A percentile compares a stretch with the other conserved stretches of the same genome.
Conservation (phyloP, 2,113 vertebrate genomes). For the Poeciliopsis retropinna region DNA sequence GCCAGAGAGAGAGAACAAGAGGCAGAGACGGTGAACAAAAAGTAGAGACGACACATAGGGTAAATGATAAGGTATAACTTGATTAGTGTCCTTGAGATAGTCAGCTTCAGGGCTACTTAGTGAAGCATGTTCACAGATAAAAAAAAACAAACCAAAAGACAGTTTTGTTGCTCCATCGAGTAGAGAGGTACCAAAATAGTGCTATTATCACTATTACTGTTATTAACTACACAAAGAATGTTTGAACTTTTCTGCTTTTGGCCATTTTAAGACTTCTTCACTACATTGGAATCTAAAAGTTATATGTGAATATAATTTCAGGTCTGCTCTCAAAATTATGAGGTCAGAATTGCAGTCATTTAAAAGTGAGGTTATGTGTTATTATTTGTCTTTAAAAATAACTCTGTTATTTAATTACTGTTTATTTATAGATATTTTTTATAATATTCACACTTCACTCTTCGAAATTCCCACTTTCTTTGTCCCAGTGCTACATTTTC, state of each 20-base stretch:
- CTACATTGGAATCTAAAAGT: slow-evolving; percentile 22
- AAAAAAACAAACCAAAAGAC: slow-evolving; percentile 27
- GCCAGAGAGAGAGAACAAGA: slow-evolving; percentile 44
- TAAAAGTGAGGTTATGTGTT: slow-evolving; percentile 54
- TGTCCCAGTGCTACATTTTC: background rate
- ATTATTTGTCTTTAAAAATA: slow-evolving; percentile 60
- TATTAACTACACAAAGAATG: background rate
- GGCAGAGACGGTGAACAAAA: slow-evolving; percentile 43
- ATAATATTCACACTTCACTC: background rate
- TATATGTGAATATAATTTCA: slow-evolving; percentile 21
- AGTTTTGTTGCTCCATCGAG: background rate
- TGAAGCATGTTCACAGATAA: slow-evolving; percentile 15
- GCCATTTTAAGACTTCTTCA: background rate
- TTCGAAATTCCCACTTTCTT: no score
- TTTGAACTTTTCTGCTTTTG: background rate
- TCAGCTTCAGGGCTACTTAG: slow-evolving; percentile 1
- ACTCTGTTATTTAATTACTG: slow-evolving; percentile 25
- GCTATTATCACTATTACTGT: background rate
- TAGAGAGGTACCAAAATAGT: slow-evolving; percentile 1
- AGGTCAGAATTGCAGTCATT: slow-evolving; percentile 43
- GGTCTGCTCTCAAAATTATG: slow-evolving; percentile 45
- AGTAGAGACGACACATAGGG: slow-evolving; percentile 49
- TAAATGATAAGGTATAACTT: slow-evolving; percentile 67
- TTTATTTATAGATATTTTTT: slow-evolving; percentile 19
- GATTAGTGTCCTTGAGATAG: slow-evolving; percentile 63